A percentile compares a stretch with the other conserved stretches of the same genome.
These are phyloP conservation scores for Torymus tubicola DNA, from an alignment of 2,888 invertebrate species.

Conservation along the genomic window DNA sequence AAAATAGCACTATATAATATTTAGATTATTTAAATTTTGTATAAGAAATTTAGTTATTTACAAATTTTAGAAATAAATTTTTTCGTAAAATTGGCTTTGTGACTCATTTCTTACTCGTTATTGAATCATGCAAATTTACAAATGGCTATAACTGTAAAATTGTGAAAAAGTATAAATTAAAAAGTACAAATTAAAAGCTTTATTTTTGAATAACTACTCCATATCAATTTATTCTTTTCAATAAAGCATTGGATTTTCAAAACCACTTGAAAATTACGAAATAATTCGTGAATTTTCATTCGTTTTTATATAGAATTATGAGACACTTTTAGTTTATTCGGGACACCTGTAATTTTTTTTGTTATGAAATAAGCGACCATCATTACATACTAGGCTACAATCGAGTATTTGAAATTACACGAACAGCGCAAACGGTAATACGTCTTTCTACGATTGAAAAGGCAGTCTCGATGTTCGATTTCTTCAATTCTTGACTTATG, in stretches of 20 bases:
- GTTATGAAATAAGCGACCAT: constrained; percentile 21
- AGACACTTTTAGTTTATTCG: constrained; percentile 23
- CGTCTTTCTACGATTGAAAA: constrained; percentile 24
- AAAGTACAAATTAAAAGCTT: too few relatives aligned
- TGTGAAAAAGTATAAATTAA: too few relatives aligned
- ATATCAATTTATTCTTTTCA: neutral
- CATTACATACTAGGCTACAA: constrained; percentile 31
- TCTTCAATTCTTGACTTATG: constrained; percentile 5
- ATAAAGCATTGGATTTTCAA: constrained; percentile 4
- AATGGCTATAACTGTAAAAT: too few relatives aligned
- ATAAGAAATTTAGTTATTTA: too few relatives aligned
- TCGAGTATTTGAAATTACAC: constrained; percentile 31
- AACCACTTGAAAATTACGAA: constrained; percentile 7
- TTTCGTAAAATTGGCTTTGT: too few relatives aligned
- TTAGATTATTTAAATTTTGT: too few relatives aligned
- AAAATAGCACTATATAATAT: neutral
- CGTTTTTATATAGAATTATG: constrained; percentile 6
- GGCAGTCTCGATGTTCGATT: constrained; percentile 1
- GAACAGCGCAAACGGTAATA: constrained; percentile 7
- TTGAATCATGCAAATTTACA: too few relatives aligned
- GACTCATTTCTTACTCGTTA: too few relatives aligned
- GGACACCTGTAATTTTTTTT: constrained; percentile 32
- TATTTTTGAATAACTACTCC: too few relatives aligned
- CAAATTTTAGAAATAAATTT: too few relatives aligned
- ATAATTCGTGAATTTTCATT: constrained; percentile 26